Conservation (phyloP, 2,113 vertebrate genomes). For the Tachycineta bicolor region DNA sequence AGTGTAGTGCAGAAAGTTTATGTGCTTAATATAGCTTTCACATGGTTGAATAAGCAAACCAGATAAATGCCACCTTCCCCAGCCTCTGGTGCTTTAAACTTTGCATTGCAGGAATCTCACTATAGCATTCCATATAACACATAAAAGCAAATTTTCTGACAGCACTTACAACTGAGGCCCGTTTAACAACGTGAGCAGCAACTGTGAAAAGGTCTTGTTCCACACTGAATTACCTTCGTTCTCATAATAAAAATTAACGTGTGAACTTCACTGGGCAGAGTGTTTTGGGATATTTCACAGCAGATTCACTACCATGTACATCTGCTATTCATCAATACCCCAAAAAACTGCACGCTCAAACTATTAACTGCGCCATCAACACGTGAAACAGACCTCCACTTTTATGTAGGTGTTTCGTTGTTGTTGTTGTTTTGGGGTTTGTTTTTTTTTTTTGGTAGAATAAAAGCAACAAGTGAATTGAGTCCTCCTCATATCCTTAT, state of each 20-base stretch:
- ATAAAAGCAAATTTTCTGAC: not conserved
- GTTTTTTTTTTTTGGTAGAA: not conserved
- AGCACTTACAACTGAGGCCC: not conserved
- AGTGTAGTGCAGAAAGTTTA: not conserved
- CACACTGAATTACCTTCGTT: not conserved
- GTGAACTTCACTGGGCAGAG: not conserved
- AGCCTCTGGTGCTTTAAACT: not conserved
- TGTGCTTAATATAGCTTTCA: constrained; percentile 11
- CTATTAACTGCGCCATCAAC: not conserved
- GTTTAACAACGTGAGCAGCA: not conserved
- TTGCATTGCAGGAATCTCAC: not conserved
- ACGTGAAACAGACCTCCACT: rapidly evolving
- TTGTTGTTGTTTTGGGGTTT: not conserved
- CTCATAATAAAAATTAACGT: not conserved
- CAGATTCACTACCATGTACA: not conserved
- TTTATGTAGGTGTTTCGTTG: not conserved
- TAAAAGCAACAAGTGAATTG: not conserved
- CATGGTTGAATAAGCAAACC: constrained; percentile 3
- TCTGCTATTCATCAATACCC: not conserved
- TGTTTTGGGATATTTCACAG: not conserved
- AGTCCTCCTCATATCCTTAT: not conserved
- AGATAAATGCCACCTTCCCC: constrained; percentile 15
- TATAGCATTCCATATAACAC: not conserved
- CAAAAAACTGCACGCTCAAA: not conserved
- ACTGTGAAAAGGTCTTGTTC: not conserved